Evolutionary conservation across 64 coral and sea anemone genomes (phyloP).

Genomic region (Porites australiensis): DNA sequence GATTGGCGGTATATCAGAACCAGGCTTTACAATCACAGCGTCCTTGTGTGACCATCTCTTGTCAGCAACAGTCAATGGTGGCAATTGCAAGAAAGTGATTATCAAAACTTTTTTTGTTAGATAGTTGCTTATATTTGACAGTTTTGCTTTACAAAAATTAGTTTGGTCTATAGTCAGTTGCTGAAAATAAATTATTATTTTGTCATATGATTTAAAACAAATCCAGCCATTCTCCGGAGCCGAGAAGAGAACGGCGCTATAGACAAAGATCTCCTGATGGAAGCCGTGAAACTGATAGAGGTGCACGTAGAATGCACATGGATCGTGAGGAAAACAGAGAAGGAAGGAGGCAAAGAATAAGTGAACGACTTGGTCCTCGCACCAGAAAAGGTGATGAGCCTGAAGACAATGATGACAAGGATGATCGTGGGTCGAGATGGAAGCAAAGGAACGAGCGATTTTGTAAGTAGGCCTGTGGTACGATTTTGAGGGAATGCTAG

Average conservation of each 20-base stretch:
- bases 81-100: too few species aligned
- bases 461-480: background rate
- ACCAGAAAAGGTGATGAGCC: background rate
- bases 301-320: constrained; percentile 4
- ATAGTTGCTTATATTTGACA: too few species aligned
- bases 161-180: too few species aligned
- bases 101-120: too few species aligned
- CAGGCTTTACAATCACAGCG: too few species aligned
- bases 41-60: too few species aligned
- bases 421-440: background rate
- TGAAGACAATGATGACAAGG: background rate
- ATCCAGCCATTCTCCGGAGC: background rate
- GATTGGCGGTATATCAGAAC: too few species aligned
- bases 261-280: constrained; percentile 30
- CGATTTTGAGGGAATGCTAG: background rate
- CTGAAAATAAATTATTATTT: background rate
- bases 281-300: constrained; percentile 11
- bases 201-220: background rate
- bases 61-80: too few species aligned
- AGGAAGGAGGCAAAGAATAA: constrained; percentile 6
- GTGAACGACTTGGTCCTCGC: constrained; percentile 28
- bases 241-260: constrained; percentile 25
- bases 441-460: constrained; percentile 21
- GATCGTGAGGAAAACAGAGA: constrained; percentile 43
- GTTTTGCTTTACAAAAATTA: background rate